phyloP scores from a whole-genome alignment of 2,888 invertebrate species.

The Macaria liturata region DNA sequence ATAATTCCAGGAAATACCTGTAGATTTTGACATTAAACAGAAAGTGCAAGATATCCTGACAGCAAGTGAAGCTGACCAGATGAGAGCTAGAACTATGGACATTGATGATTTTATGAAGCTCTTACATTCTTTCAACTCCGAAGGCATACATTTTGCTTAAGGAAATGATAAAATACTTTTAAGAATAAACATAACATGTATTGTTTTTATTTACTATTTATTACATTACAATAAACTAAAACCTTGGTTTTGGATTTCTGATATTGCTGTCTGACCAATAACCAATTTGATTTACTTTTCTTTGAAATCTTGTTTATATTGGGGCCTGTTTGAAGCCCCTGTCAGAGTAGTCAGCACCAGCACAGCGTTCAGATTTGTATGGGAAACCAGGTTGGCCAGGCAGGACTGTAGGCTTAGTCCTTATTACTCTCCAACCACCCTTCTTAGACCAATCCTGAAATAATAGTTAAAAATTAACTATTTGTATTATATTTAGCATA shows the following conservation, averaged over 20 bases:
- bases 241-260: background rate
- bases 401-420: constrained; percentile 79
- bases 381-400: constrained; percentile 90
- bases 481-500: background rate
- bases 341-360: constrained; percentile 86
- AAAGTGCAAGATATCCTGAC: constrained; percentile 90
- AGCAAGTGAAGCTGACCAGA: constrained; percentile 86
- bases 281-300: background rate
- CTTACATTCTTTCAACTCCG: constrained; percentile 93
- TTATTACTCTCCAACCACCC: constrained; percentile 87
- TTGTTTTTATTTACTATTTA: constrained; percentile 27
- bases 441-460: constrained; percentile 90
- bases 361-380: constrained; percentile 78
- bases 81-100: constrained; percentile 96
- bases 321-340: constrained; percentile 88
- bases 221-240: constrained; percentile 14
- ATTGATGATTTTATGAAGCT: constrained; percentile 97
- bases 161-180: constrained; percentile 16
- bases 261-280: no score
- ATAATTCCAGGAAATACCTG: constrained; percentile 85
- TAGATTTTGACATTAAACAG: constrained; percentile 91
- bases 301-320: constrained; percentile 58
- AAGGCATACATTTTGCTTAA: constrained; percentile 96
- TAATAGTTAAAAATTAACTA: background rate
- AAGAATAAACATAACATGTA: background rate